Evolutionary conservation across 2,113 vertebrate genomes (phyloP), one percentile per base, ranked within the genome.

Genomic region (Elephas maximus): DNA sequence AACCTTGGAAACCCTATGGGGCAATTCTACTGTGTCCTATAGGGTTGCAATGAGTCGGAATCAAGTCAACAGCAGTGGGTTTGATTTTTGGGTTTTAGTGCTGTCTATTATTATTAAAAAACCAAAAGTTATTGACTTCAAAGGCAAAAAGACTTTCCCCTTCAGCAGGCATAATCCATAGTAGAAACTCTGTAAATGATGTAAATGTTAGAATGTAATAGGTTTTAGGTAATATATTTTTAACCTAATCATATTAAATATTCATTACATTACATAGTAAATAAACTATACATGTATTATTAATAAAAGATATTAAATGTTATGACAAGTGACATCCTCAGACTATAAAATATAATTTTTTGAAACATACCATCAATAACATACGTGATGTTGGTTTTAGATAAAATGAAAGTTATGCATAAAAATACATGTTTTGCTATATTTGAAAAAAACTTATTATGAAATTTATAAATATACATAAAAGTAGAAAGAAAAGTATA

Each of bases 61-160:
- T 57, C 11, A 12, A 57, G 11, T 57, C 11, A 12, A 17, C 15
- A 17, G 53, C 53, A 57, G 15, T 12, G 11, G 53, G 53, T 7
- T 53, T 7, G 51, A 12, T 7, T 53, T 8, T 53, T 7, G 51
- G 51, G 51, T 60, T 60, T 60, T 60, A 60, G 62, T 24, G 20
- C 14, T 63, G 23, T 63, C 51, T 26, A 60, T 60, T 94, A 24
- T 85, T 92, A 93, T 71, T 76, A 86, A 97, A 95, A 96, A 82
- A 28, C 8, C 10, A 84, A 63, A 30, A 84, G 15, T 51, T 51
- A 65, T 1, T 95, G 45, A 92, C 60, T 95, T 97, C 78, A 94
- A 94, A 92, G 65, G 18, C 53, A 94, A 96, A 91, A 30, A 88
- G 37, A 28, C 17, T 95, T 92, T 77, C 15, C 74, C 37, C 2